A percentile compares a stretch with the other conserved stretches of the same genome.
phyloP scores from a whole-genome alignment of 2,888 invertebrate species.

The Dioctria linearis region DNA sequence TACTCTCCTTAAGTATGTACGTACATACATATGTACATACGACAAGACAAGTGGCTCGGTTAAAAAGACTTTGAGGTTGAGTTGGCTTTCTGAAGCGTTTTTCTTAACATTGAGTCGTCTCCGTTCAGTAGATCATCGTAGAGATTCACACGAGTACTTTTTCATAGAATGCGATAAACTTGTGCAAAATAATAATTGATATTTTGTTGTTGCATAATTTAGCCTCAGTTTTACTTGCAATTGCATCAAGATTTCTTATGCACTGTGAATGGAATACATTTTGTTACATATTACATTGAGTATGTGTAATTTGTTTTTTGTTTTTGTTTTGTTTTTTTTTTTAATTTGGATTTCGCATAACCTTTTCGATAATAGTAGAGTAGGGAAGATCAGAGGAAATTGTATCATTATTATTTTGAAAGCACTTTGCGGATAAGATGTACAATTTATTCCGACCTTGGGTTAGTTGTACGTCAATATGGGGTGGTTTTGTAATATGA shows the following conservation, averaged over 20 bases:
- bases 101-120: neutral
- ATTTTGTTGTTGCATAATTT: conserved; percentile 40
- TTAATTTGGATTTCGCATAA: neutral
- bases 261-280: neutral
- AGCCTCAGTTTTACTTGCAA: conserved; percentile 16
- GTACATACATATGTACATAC: too few species aligned
- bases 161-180: conserved; percentile 41
- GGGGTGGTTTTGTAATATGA: too few species aligned
- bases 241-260: conserved; percentile 8
- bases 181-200: conserved; percentile 49
- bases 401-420: too few species aligned
- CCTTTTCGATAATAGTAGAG: too few species aligned
- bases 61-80: neutral
- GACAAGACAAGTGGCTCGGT: conserved; percentile 15
- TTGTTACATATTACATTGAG: too few species aligned
- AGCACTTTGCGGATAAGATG: too few species aligned
- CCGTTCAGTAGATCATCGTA: conserved; percentile 4
- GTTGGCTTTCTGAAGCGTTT: neutral
- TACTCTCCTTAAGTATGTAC: too few species aligned
- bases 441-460: too few species aligned
- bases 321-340: neutral
- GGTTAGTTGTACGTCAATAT: too few species aligned
- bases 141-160: conserved; percentile 40
- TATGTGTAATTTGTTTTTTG: neutral
- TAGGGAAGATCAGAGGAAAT: too few species aligned